These are phyloP conservation scores for Trichomycterus rosablanca DNA, from an alignment of 2,113 vertebrate genomes.

Conservation along the genomic window DNA sequence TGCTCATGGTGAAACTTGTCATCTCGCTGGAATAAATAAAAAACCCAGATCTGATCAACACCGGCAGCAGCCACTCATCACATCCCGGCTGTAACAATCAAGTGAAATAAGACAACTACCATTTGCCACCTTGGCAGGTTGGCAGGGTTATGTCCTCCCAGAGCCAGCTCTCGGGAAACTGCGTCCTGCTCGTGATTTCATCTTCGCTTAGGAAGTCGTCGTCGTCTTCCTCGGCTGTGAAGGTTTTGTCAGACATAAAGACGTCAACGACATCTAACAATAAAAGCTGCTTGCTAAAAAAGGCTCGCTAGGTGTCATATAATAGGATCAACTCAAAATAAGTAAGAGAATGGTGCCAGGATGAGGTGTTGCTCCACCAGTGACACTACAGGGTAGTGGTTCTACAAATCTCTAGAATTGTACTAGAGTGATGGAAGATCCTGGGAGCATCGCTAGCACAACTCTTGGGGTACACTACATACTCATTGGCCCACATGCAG, in stretches of 20 bases:
- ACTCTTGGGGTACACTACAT: too few species aligned
- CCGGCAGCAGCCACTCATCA: neutral
- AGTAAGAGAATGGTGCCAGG: too few species aligned
- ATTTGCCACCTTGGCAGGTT: constrained; percentile 5
- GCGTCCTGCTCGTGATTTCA: constrained; percentile 27
- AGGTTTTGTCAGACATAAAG: neutral
- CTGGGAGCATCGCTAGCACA: too few species aligned
- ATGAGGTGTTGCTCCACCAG: too few species aligned
- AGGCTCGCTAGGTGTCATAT: too few species aligned
- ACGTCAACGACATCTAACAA: neutral
- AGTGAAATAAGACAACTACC: constrained; percentile 13
- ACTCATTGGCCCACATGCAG: too few species aligned
- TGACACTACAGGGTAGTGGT: too few species aligned
- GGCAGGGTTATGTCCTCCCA: constrained; percentile 35
- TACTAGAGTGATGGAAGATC: too few species aligned
- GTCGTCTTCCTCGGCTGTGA: constrained; percentile 34
- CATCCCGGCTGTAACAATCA: neutral
- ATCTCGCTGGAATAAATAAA: constrained; percentile 52
- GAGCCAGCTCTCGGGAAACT: constrained; percentile 43
- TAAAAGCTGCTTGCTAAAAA: too few species aligned
- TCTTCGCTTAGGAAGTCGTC: constrained; percentile 20
- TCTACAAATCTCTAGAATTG: too few species aligned
- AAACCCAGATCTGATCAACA: neutral
- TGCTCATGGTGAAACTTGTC: constrained; percentile 32
- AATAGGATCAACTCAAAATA: too few species aligned